phyloP scores from a whole-genome alignment of 2,797 vertebrate species.

The Melanogrammus aeglefinus region DNA sequence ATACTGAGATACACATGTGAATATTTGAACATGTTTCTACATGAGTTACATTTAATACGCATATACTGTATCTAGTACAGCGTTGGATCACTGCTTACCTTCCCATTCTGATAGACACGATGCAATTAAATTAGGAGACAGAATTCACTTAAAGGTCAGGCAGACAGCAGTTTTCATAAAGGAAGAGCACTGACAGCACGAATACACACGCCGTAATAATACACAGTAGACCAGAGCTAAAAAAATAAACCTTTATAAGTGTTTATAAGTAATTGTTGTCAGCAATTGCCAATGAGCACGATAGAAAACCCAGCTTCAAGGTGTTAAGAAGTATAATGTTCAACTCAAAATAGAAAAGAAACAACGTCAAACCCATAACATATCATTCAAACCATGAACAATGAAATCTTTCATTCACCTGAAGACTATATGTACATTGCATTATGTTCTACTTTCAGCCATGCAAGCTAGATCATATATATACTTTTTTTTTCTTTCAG shows the following conservation, averaged over 20 bases:
- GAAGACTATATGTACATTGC: constrained; percentile 17
- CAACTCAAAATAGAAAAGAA: neutral
- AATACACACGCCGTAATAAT: constrained; percentile 40
- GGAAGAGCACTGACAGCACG: constrained; percentile 38
- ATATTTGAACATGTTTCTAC: neutral
- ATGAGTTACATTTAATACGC: neutral
- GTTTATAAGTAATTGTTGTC: neutral
- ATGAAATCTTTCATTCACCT: constrained; percentile 30
- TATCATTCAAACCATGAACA: neutral
- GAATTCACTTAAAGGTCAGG: constrained; percentile 70
- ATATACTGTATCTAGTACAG: neutral
- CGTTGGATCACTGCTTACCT: constrained; percentile 72
- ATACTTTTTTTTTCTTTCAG: constrained; percentile 26
- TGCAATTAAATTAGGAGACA: constrained; percentile 78
- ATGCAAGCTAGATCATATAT: constrained; percentile 48
- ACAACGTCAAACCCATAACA: constrained; percentile 12
- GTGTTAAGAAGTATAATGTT: neutral
- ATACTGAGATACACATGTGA: constrained; percentile 19
- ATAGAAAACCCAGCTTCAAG: neutral
- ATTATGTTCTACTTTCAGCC: constrained; percentile 44
- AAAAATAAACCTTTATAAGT: neutral
- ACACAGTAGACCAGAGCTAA: constrained; percentile 24
- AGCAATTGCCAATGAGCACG: neutral
- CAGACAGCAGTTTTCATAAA: constrained; percentile 54
- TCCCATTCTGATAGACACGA: constrained; percentile 80